These are phyloP conservation scores for Etheostoma spectabile DNA, from an alignment of 2,113 vertebrate species.

Conservation along the genomic window DNA sequence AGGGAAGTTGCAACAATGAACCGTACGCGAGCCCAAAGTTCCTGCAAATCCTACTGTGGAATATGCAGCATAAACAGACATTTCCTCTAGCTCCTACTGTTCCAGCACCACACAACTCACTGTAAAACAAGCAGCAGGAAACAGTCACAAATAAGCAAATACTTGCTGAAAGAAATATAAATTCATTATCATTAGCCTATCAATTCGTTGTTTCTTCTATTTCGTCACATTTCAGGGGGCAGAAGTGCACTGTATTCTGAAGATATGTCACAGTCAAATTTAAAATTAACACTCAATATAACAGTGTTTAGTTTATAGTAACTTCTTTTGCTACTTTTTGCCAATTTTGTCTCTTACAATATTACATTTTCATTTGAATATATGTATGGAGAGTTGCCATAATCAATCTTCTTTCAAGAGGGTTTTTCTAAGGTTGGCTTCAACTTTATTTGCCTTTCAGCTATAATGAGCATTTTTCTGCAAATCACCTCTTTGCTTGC, in stretches of 20 bases:
- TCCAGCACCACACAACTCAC: constrained; percentile 1
- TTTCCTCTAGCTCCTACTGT: constrained; percentile 68
- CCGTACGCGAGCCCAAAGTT: constrained; percentile 52
- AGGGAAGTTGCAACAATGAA: constrained; percentile 79
- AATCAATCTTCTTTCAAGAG: constrained; percentile 12
- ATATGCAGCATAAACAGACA: constrained; percentile 72
- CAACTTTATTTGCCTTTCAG: constrained; percentile 28
- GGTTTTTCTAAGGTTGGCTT: not conserved
- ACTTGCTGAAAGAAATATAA: not conserved
- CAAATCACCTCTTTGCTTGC: constrained; percentile 43
- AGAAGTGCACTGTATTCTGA: not conserved
- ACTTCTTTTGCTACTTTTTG: not conserved
- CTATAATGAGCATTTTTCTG: constrained; percentile 32
- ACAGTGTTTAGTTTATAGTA: not conserved
- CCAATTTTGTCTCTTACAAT: not conserved
- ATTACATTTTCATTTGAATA: not conserved
- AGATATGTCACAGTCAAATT: not conserved
- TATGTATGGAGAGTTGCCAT: constrained; percentile 4
- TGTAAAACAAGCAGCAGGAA: constrained; percentile 26
- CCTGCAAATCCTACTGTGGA: constrained; percentile 61
- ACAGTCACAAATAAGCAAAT: constrained; percentile 1
- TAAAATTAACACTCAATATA: not conserved
- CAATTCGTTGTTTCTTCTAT: not conserved
- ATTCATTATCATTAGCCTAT: not conserved
- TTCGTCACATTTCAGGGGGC: not conserved